Base-by-base conservation (phyloP, 2,113 vertebrate genomes). In the Lasiurus cinereus region DNA sequence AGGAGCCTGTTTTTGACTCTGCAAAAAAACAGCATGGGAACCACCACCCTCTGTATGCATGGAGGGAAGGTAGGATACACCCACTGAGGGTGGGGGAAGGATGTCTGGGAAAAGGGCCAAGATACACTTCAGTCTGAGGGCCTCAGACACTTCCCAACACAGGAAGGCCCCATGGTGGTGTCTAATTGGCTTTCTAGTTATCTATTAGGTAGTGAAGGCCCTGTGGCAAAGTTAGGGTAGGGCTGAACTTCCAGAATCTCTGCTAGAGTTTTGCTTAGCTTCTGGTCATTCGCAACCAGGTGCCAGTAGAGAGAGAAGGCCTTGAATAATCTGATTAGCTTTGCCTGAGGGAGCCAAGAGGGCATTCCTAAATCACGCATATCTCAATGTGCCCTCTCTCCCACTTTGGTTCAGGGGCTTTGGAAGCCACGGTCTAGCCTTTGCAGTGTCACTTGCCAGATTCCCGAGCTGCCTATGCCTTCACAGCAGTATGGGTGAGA, bases 51-150 rank as follows among this genome's bases (percentile, higher is more conserved):
- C 91, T 94, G 24, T 85, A 92, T 93, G 87, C 43, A 11, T 66
- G 67, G 46, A 94, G 59, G 59, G 78, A 94, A 94, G 87, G 46
- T 86, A 86, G 83, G 79, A 11, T 77, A 91, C 56, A 90, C 74
- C 89, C 90, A 72, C 86, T 66, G 70, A 56, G 43, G 78, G 48
- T 1, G 5, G 66, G 59, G 70, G 46, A 66, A 93, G 93, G 59
- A 83, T 97, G 79, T 96, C 91, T 97, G 83, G 96, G 94, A 95
- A 95, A 89, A 90, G 21, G 8, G 90, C 94, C 80, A 97, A 96
- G 15, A 92, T 95, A 87, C 48, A 95, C 76, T 96, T 56, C 48
- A 80, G 69, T 93, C 76, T 96, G 93, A 94, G 70, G 89, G 83
- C 52, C 89, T 95, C 74, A 95, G 93, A 96, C 87, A 77, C 87